Conservation (phyloP, 2,113 vertebrate genomes). For the Mesembrinibis cayennensis region DNA sequence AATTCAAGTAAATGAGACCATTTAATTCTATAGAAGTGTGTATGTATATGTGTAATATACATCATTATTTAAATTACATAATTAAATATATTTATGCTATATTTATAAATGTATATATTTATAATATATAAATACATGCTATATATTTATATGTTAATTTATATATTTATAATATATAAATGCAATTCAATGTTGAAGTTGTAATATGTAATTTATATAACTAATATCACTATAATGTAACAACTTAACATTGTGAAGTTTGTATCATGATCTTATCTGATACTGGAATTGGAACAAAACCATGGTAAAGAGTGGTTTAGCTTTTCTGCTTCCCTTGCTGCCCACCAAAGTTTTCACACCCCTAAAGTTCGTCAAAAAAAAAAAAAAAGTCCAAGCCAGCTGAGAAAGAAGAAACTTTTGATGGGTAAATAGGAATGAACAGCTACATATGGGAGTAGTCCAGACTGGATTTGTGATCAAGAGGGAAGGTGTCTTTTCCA, state of each 20-base stretch:
- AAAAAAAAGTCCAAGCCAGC: not conserved
- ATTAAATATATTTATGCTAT: not conserved
- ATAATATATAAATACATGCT: no score
- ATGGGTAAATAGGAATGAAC: not conserved
- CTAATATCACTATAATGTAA: not conserved
- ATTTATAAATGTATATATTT: no score
- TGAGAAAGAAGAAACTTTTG: not conserved
- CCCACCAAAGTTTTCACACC: not conserved
- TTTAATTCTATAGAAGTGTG: not conserved
- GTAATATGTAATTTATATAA: not conserved
- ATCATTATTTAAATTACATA: not conserved
- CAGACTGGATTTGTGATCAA: not conserved
- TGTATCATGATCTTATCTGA: not conserved
- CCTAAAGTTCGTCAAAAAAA: not conserved
- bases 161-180: no score
- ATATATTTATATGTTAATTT: no score
- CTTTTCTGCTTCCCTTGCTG: not conserved
- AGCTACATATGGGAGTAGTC: not conserved
- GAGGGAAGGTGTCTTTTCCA: not conserved
- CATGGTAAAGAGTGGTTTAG: not conserved
- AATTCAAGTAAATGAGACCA: not conserved
- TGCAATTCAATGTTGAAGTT: not conserved
- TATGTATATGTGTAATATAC: not conserved
- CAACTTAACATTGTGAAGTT: not conserved
- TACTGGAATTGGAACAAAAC: not conserved